Evolutionary conservation across 2,888 invertebrate genomes (phyloP), one percentile per base, ranked within the genome.

Genomic region (Seira musarum): DNA sequence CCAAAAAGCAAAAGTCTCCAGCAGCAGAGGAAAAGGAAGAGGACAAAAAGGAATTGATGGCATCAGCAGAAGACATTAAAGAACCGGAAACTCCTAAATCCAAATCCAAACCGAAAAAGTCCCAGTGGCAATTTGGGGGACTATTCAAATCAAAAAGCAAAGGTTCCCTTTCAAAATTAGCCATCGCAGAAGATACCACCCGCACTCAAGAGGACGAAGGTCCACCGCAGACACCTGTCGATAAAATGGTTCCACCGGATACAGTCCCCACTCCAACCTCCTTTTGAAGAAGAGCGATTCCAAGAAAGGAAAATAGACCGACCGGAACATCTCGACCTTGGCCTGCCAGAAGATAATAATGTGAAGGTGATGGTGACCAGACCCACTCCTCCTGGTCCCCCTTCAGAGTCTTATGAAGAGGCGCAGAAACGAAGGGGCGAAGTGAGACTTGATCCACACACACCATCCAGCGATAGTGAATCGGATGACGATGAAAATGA

Each of bases 211-310:
- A 1, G 69, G n/a, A n/a, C n/a, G n/a, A n/a, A n/a, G n/a, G 49
- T 49, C 64, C 46, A 21, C 1, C 1, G 5, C 68, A 76, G 17
- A 76, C 75, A n/a, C 75, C 75, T 15, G 64, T 68, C 5, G 75
- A 76, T 46, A 69, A 76, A 8, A 76, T 76, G 75, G 21, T 68
- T 3, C 75, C 75, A 0, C 75, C 75, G 1, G 75, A 76, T 8
- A 76, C 61, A 15, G 69, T 76, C 13, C 75, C 75, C 0, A 76
- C 75, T 1, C 75, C 75, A 1, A n/a, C 75, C 75, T 30, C 75
- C 75, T 13, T 22, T 46, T 24, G 49, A 6, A 35, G 19, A 57
- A 22, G 53, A 72, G n/a, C 13, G 2, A 2, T 76, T 53, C 30
- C 61, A 30, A 2, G 75, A 76, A 30, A 68, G 75, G 19, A 35